Evolutionary conservation across 2,113 vertebrate species (phyloP).

Genomic region (Connochaetes taurinus): DNA sequence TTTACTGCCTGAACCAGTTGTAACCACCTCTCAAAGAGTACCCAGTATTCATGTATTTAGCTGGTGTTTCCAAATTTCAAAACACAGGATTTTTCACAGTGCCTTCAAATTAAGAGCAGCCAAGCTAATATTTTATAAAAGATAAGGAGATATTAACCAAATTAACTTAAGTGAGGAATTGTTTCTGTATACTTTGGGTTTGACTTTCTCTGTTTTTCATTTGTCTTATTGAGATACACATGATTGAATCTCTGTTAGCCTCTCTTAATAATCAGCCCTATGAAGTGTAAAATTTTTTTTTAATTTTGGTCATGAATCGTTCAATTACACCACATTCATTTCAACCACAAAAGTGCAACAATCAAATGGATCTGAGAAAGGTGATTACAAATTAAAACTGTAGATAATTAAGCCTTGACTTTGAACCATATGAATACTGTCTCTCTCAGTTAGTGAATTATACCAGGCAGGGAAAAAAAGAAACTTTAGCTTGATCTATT

Average conservation of each 20-base stretch:
- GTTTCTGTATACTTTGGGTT: not conserved
- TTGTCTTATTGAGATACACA: not conserved
- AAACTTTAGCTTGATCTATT: not conserved
- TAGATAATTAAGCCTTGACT: conserved; percentile 3
- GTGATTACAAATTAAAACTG: conserved; percentile 10
- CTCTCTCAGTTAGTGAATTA: not conserved
- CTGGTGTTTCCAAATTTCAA: not conserved
- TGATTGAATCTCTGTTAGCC: not conserved
- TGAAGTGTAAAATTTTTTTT: not conserved
- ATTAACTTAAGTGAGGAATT: not conserved
- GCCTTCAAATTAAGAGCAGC: not conserved
- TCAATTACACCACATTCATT: not conserved
- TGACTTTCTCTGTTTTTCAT: not conserved
- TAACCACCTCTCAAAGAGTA: not conserved
- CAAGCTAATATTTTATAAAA: not conserved
- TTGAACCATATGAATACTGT: not conserved
- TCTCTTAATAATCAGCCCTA: not conserved
- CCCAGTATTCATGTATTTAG: not conserved
- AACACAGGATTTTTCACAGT: not conserved
- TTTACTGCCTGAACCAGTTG: not conserved
- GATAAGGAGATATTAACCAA: not conserved
- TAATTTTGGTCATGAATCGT: not conserved
- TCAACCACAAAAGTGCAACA: not conserved
- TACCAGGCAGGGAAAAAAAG: not conserved
- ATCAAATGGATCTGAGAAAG: not conserved